Evolutionary conservation across 1,140 invertebrate genomes (phyloP).

Genomic region (Conus betulinus): DNA sequence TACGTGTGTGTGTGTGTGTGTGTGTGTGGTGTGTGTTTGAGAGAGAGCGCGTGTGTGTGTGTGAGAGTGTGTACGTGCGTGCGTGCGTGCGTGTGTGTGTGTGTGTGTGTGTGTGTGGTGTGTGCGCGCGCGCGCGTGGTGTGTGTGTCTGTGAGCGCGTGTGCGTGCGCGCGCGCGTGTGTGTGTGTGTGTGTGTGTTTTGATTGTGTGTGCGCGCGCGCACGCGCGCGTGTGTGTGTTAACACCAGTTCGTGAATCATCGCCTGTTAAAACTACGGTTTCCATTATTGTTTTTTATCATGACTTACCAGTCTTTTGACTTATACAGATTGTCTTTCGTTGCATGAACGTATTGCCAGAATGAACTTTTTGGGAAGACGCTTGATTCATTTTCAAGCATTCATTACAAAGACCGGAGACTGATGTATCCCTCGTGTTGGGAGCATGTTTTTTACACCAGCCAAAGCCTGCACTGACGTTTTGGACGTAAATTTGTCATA

Average conservation of each 20-base stretch:
- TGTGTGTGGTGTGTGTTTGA: constrained; percentile 3
- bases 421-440: no score
- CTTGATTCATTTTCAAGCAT: no score
- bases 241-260: no score
- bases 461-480: not conserved
- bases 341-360: no score
- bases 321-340: no score
- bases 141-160: not conserved
- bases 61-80: constrained; percentile 4
- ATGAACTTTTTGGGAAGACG: no score
- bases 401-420: no score
- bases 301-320: no score
- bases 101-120: constrained; percentile 5
- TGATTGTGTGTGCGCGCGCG: not conserved
- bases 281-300: no score
- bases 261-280: no score
- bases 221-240: not conserved
- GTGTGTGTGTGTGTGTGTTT: constrained; percentile 17
- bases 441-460: not conserved
- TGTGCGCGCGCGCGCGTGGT: not conserved
- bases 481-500: not conserved
- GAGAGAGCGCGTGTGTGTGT: not conserved
- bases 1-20: not conserved
- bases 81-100: not conserved
- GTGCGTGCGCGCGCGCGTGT: not conserved